These are phyloP conservation scores for Taeniopygia guttata DNA, from an alignment of 2,797 vertebrate species.

Conservation along the genomic window DNA sequence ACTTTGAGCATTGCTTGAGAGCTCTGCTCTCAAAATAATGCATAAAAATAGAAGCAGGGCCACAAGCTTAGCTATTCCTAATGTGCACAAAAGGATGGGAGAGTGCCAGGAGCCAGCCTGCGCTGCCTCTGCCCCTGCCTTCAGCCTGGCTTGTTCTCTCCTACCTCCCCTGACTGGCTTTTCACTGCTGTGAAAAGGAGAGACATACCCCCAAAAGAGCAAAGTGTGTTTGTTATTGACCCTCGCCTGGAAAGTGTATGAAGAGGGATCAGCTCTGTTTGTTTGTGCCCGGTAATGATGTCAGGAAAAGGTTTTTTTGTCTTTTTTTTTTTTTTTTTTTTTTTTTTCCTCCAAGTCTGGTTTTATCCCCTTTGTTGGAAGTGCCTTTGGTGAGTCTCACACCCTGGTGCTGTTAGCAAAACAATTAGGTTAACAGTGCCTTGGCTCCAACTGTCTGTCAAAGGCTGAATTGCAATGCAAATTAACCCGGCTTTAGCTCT, in stretches of 20 bases:
- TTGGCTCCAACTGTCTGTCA: conserved; percentile 72
- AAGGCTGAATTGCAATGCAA: conserved; percentile 70
- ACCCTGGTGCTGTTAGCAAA: conserved; percentile 52
- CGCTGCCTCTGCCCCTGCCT: not conserved
- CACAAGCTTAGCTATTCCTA: not conserved
- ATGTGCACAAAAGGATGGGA: conserved; percentile 18
- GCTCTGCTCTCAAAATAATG: not conserved
- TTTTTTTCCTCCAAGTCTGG: not conserved
- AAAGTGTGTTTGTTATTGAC: conserved; percentile 35
- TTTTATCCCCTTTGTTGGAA: conserved; percentile 56
- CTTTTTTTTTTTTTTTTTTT: not conserved
- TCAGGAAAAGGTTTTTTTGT: not conserved
- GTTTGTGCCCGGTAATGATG: conserved; percentile 38
- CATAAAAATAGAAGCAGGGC: not conserved
- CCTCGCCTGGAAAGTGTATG: not conserved
- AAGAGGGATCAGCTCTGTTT: conserved; percentile 38
- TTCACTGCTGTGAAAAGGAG: not conserved
- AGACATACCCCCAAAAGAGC: conserved; percentile 30
- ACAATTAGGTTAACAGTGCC: conserved; percentile 63
- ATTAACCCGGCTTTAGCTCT: conserved; percentile 55
- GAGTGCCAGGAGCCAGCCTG: conserved; percentile 5
- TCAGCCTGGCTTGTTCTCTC: not conserved
- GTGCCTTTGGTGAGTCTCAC: conserved; percentile 56
- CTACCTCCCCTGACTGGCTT: not conserved
- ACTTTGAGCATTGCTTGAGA: not conserved